Conservation (phyloP, 2,797 vertebrate species). For the Silurus lanzhouensis region DNA sequence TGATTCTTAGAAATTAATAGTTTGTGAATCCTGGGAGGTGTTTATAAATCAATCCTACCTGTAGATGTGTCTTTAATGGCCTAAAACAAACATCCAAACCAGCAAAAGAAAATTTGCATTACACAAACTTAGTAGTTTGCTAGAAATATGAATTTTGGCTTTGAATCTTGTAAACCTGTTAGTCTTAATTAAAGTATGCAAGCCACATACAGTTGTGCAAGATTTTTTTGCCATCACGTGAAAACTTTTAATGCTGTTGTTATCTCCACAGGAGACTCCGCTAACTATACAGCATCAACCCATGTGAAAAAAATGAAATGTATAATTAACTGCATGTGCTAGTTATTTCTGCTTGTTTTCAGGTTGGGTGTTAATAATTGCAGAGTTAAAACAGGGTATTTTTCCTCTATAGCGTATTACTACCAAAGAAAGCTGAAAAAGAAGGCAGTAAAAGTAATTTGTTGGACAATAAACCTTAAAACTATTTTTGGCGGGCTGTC, state of each 20-base stretch:
- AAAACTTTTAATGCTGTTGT: not conserved
- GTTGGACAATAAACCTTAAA: not conserved
- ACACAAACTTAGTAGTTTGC: not conserved
- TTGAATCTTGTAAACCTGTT: not conserved
- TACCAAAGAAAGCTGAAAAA: not conserved
- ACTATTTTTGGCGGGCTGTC: not conserved
- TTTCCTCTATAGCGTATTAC: too few relatives aligned
- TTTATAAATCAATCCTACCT: not conserved
- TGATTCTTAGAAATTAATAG: not conserved
- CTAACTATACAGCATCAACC: not conserved
- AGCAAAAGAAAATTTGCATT: not conserved
- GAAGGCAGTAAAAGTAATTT: not conserved
- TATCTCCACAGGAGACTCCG: not conserved
- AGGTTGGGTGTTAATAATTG: not conserved
- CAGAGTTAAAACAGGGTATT: not conserved
- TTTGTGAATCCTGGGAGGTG: not conserved
- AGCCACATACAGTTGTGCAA: not conserved
- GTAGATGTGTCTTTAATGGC: not conserved
- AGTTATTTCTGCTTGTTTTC: not conserved
- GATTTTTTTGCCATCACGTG: not conserved
- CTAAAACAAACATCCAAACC: not conserved
- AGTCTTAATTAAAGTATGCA: not conserved
- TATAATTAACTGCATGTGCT: not conserved
- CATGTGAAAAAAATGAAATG: not conserved
- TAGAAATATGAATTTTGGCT: not conserved